phyloP scores from a whole-genome alignment of 2,797 vertebrate species.

The Megalops cyprinoides region DNA sequence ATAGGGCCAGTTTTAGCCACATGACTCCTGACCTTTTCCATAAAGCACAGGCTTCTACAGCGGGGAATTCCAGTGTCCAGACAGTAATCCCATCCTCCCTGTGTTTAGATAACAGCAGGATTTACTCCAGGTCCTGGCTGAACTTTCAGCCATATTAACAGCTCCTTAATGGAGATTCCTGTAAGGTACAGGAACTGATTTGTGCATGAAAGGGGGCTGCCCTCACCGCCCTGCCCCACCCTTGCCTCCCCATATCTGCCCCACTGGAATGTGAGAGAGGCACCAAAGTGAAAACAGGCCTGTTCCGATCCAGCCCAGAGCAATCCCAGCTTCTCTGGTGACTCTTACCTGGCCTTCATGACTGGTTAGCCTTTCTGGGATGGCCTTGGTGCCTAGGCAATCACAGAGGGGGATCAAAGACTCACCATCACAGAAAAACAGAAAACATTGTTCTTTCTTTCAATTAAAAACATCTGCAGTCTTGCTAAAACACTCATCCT shows the following conservation, averaged over 20 bases:
- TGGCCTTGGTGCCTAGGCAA: neutral
- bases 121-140: constrained; percentile 54
- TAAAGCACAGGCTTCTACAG: neutral
- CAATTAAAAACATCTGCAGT: neutral
- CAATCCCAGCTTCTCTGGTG: constrained; percentile 35
- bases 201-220: neutral
- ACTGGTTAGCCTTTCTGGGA: neutral
- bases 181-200: neutral
- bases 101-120: constrained; percentile 27
- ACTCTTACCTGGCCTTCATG: constrained; percentile 1
- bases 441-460: neutral
- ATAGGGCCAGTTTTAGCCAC: neutral
- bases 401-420: neutral
- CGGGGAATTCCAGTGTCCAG: constrained; percentile 24
- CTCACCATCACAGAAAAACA: neutral
- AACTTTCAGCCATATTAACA: constrained; percentile 56
- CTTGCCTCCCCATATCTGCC: constrained; percentile 13
- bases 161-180: constrained; percentile 34
- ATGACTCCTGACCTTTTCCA: constrained; percentile 26
- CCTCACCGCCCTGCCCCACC: constrained; percentile 28
- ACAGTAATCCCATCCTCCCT: constrained; percentile 18
- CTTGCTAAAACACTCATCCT: neutral
- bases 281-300: constrained; percentile 22
- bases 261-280: constrained; percentile 13
- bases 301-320: constrained; percentile 22